phyloP scores from a whole-genome alignment of 2,888 invertebrate genomes.

The Sacculina carcini region DNA sequence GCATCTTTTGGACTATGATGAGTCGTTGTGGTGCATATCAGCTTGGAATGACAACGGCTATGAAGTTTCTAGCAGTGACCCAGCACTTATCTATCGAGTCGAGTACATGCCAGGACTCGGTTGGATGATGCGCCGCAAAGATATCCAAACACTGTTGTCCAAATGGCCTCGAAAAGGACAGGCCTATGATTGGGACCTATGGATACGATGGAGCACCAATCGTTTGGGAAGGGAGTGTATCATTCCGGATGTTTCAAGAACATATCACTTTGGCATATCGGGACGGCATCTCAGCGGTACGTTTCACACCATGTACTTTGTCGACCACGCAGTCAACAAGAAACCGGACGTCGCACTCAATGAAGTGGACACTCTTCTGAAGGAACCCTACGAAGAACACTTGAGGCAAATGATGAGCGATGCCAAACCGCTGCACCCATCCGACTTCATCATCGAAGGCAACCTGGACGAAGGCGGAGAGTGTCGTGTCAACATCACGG shows the following conservation, averaged over 20 bases:
- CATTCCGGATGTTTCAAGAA: slow-evolving; percentile 29
- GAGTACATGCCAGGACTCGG: slow-evolving; percentile 21
- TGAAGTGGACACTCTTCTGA: slow-evolving; percentile 24
- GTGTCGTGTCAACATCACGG: no score
- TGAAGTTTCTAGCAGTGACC: slow-evolving; percentile 28
- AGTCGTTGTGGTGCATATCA: slow-evolving; percentile 27
- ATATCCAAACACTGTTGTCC: slow-evolving; percentile 28
- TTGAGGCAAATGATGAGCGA: no score
- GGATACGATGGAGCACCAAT: slow-evolving; percentile 27
- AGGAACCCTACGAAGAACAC: no score
- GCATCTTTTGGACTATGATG: slow-evolving; percentile 25
- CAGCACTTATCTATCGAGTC: slow-evolving; percentile 15
- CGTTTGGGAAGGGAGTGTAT: slow-evolving; percentile 29
- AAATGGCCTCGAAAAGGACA: slow-evolving; percentile 30
- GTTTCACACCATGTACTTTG: slow-evolving; percentile 31
- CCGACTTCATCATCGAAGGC: no score
- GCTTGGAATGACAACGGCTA: slow-evolving; percentile 34
- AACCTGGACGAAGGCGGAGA: no score
- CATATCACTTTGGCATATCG: slow-evolving; percentile 30
- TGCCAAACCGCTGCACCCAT: no score
- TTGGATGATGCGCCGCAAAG: slow-evolving; percentile 26
- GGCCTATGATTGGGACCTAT: slow-evolving; percentile 34
- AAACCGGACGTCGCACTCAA: slow-evolving; percentile 24
- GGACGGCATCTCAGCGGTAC: slow-evolving; percentile 31
- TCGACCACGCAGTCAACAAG: slow-evolving; percentile 27